Percentiles rank a stretch among this genome's conserved stretches.
Evolutionary conservation across 2,797 vertebrate genomes (phyloP).

Genomic region (Nasua narica): DNA sequence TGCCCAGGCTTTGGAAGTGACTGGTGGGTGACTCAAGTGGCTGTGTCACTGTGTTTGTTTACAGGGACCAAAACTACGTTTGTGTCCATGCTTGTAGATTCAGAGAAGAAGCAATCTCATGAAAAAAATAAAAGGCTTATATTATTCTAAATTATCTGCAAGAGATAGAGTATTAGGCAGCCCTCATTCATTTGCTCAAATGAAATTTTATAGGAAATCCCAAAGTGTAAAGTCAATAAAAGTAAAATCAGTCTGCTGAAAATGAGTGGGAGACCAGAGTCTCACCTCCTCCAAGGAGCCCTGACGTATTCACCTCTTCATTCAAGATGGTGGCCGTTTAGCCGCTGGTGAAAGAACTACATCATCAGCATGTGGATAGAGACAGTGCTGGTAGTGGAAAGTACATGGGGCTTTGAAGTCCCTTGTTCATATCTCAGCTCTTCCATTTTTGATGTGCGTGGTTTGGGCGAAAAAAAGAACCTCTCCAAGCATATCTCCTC

Average conservation of each 20-base stretch:
- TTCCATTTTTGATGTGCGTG: neutral
- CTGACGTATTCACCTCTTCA: neutral
- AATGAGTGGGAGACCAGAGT: neutral
- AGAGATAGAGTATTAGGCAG: neutral
- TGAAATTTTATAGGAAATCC: neutral
- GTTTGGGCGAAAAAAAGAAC: neutral
- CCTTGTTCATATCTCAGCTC: neutral
- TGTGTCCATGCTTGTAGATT: neutral
- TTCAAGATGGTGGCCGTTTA: neutral
- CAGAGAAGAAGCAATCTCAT: neutral
- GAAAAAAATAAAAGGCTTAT: neutral
- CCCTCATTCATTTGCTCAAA: neutral
- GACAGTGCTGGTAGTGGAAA: neutral
- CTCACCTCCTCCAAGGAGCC: neutral
- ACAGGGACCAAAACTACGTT: neutral
- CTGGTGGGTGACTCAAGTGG: constrained; percentile 22
- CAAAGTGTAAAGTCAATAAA: neutral
- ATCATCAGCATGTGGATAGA: neutral
- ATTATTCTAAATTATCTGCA: neutral
- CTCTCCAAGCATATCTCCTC: neutral
- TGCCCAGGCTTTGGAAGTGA: constrained; percentile 22
- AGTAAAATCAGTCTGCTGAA: neutral
- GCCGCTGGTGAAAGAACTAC: neutral
- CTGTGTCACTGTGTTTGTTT: neutral
- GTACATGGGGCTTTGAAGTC: neutral